Conservation (phyloP, 2,797 vertebrate genomes). For the Scomberomorus guttatus region DNA sequence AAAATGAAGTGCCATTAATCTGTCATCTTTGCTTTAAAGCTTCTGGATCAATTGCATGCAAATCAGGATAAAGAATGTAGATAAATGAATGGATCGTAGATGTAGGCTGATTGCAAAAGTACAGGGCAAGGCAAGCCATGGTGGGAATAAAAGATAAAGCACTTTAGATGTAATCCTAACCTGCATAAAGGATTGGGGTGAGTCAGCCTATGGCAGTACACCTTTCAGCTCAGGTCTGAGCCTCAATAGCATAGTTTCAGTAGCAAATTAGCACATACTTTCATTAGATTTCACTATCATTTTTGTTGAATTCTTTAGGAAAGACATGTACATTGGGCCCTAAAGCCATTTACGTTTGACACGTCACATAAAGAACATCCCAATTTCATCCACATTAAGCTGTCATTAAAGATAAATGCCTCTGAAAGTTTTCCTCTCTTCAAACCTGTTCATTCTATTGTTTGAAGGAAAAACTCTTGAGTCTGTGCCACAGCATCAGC, state of each 20-base stretch:
- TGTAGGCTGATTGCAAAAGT: slow-evolving; percentile 30
- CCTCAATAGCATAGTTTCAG: neutral
- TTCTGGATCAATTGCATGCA: slow-evolving; percentile 48
- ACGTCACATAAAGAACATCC: neutral
- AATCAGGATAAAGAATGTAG: slow-evolving; percentile 28
- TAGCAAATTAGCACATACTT: neutral
- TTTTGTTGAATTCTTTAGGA: neutral
- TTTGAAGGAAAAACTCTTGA: slow-evolving; percentile 22
- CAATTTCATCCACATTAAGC: slow-evolving; percentile 2
- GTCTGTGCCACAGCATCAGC: slow-evolving; percentile 58
- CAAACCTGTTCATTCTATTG: slow-evolving; percentile 23
- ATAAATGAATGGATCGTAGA: slow-evolving; percentile 43
- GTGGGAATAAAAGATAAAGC: slow-evolving; percentile 23
- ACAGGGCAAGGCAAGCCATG: neutral
- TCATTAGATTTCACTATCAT: too few relatives aligned
- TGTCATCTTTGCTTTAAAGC: slow-evolving; percentile 60
- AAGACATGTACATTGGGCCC: neutral
- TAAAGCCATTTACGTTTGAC: neutral
- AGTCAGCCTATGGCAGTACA: slow-evolving; percentile 12
- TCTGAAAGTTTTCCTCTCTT: slow-evolving; percentile 14
- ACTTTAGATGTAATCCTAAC: neutral
- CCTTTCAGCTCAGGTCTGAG: slow-evolving; percentile 16
- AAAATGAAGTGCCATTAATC: slow-evolving; percentile 63
- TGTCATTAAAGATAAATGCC: slow-evolving; percentile 34
- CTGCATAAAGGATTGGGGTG: neutral